Base-by-base conservation (phyloP, 2,888 invertebrate genomes). In the Protodeltote pygarga region DNA sequence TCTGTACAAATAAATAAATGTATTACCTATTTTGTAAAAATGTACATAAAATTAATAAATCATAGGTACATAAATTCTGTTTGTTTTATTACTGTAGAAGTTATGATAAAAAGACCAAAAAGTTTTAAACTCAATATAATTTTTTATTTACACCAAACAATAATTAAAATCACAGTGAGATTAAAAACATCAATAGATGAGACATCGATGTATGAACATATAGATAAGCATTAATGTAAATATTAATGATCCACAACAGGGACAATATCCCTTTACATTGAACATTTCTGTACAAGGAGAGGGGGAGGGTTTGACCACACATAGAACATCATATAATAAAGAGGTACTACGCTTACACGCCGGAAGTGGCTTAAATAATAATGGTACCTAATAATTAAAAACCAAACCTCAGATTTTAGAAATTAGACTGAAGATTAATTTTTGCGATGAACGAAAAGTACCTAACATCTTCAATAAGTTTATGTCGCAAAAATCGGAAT, bases 71-170 rank as follows among this genome's bases (percentile, higher is more conserved):
- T 29, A 38, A 21, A 20, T 17, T 11, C 9, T 10, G 33, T 14
- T 40, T 13, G 31, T 54, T 64, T 60, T 34, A 54, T 58, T 68
- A 9, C 25, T n/a, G n/a, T n/a, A n/a, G n/a, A n/a, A n/a, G n/a
- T n/a, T 17, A 17, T 16, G 54, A 66, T 47, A 38, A 55, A 81
- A 79, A 78, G 33, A 59, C 59, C 40, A 24, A 34, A n/a, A n/a
- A n/a, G n/a, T 60, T 55, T 71, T 59, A 76, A 85, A 85, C 81
- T 79, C 78, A 83, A 79, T 81, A 78, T 76, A 77, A 75, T 83
- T 80, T 81, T 81, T 83, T 87, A 88, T 87, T 87, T 86, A 90
- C 85, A 88, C 73, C 75, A 83, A 89, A 87, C 81, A 85, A 86
- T 83, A 81, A 78, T 77, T 58, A 70, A 82, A 87, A 88, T 89